Evolutionary conservation across 1,140 invertebrate species (phyloP).

Genomic region (Danaus plexippus): DNA sequence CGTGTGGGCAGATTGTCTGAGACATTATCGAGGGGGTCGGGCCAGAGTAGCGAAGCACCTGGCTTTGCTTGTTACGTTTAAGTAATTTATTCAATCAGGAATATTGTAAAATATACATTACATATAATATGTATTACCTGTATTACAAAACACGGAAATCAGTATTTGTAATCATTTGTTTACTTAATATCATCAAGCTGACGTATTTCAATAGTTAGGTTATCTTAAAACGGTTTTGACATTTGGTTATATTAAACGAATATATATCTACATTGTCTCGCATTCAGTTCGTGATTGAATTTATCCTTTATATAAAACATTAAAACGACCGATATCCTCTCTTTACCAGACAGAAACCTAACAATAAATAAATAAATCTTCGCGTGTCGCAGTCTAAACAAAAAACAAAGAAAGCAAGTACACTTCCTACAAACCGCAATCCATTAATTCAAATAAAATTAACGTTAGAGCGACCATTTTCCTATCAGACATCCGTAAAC

Average conservation of each 20-base stretch:
- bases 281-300: slow-evolving; percentile 1
- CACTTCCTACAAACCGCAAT: slow-evolving; percentile 50
- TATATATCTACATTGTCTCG: neutral
- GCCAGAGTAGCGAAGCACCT: slow-evolving; percentile 21
- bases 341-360: neutral
- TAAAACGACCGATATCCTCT: too few species aligned
- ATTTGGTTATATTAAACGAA: too few species aligned
- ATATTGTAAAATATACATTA: neutral
- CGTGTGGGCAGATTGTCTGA: slow-evolving; percentile 27
- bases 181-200: too few species aligned
- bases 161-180: too few species aligned
- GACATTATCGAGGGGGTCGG: slow-evolving; percentile 30
- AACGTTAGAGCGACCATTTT: slow-evolving; percentile 34
- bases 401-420: slow-evolving; percentile 14
- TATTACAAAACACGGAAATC: too few species aligned
- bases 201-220: too few species aligned
- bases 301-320: too few species aligned
- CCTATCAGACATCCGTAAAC: slow-evolving; percentile 47
- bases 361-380: slow-evolving; percentile 13
- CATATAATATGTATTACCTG: too few species aligned
- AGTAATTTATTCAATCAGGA: slow-evolving; percentile 12
- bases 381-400: slow-evolving; percentile 16
- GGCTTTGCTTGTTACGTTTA: slow-evolving; percentile 12
- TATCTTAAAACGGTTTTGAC: too few species aligned
- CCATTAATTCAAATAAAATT: slow-evolving; percentile 55